Percentiles rank a stretch among this genome's conserved stretches.
Conservation (phyloP, 2,797 vertebrate species). For the Chromis chromis region DNA sequence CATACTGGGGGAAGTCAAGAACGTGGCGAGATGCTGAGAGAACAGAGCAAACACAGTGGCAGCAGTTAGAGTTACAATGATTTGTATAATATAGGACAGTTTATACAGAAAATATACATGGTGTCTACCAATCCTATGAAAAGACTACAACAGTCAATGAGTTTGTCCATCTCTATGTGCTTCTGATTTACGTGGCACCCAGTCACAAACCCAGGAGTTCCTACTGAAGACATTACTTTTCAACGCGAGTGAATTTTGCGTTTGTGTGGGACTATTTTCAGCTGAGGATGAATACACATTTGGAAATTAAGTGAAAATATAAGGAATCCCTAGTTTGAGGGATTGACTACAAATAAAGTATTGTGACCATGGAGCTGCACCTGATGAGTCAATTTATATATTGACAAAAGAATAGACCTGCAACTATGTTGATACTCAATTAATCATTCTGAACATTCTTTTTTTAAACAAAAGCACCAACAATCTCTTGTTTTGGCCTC, state of each 20-base stretch:
- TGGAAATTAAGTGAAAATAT: background rate
- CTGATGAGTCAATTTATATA: background rate
- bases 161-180: background rate
- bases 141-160: background rate
- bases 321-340: background rate
- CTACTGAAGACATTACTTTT: no score
- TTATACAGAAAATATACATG: background rate
- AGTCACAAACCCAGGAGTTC: no score
- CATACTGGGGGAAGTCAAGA: slow-evolving; percentile 93
- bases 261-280: slow-evolving; percentile 9
- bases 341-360: background rate
- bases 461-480: no score
- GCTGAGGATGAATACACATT: background rate
- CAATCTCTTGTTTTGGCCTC: no score
- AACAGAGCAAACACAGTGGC: slow-evolving; percentile 10
- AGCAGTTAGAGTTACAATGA: background rate
- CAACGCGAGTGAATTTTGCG: background rate
- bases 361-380: background rate
- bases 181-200: no score
- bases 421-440: background rate
- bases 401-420: background rate
- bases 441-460: background rate
- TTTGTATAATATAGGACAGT: background rate
- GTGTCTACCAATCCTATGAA: background rate
- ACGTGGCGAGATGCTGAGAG: slow-evolving; percentile 89